Evolutionary conservation across 2,888 invertebrate species (phyloP), one percentile per base, ranked within the genome.

Genomic region (Pocota personata): DNA sequence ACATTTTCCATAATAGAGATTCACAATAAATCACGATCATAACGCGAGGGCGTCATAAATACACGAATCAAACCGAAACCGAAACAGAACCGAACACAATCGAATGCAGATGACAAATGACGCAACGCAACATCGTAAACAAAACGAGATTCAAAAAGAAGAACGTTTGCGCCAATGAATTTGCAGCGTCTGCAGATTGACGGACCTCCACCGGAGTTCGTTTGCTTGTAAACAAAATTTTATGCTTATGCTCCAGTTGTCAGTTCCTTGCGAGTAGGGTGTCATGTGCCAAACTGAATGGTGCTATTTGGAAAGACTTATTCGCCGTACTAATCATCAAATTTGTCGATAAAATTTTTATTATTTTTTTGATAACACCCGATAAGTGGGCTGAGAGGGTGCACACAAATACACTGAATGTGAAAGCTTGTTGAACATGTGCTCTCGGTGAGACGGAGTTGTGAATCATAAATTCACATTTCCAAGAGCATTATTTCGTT

Each of bases 1-100:
- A 91, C 88, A 14, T 87, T 66, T 87, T 91, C 90, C 87, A 90
- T 87, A n/a, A 79, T 24, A 66, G 48, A 21, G 19, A 10, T 35
- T 10, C 8, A 35, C 35, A 32, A 1, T 1, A 8, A 8, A 24
- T 73, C 30, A 55, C 21, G 21, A 46, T 16, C 16, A 21, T n/a
- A 10, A 40, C 6, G 55, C 35, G 64, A 24, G 14, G 21, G 21
- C 32, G 32, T 21, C 30, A 46, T 8, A 16, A 32, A 10, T n/a
- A 19, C 24, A n/a, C 24, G 27, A 21, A 21, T 7, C n/a, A 48
- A 64, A 30, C 46, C 35, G 10, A 67, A 8, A 5, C 5, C 32
- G 37, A 43, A 14, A 8, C n/a, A 40, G 14, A 46, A 57, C 75
- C 62, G 35, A 21, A 3, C 35, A 48, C 67, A 30, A 37, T 37